Conservation (phyloP, 2,888 invertebrate species). For the Lasioglossum pauxillum region DNA sequence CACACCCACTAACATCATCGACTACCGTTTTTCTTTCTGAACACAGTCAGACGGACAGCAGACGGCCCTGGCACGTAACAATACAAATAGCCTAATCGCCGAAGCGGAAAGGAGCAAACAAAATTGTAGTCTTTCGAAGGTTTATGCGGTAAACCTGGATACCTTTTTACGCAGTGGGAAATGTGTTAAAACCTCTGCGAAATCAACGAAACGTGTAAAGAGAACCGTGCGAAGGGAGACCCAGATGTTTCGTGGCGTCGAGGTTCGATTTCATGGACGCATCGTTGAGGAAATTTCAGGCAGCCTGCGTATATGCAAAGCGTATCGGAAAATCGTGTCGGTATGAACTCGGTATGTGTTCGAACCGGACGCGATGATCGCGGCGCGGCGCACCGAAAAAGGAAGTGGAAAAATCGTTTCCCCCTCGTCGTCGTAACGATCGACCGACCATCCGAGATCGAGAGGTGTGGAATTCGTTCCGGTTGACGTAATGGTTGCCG, state of each 20-base stretch:
- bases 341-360: slow-evolving; percentile 29
- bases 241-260: no score
- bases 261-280: not conserved
- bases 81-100: not conserved
- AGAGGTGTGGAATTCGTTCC: slow-evolving; percentile 52
- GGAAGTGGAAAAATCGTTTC: slow-evolving; percentile 53
- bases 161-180: not conserved
- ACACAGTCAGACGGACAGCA: not conserved
- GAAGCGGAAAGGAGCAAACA: slow-evolving; percentile 14
- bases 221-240: not conserved
- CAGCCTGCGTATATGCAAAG: not conserved
- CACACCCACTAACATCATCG: not conserved
- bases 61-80: slow-evolving; percentile 10
- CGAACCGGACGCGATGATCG: slow-evolving; percentile 45
- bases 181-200: not conserved
- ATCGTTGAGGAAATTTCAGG: not conserved
- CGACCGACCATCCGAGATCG: slow-evolving; percentile 40
- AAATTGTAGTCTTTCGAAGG: slow-evolving; percentile 7
- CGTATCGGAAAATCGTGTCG: slow-evolving; percentile 13
- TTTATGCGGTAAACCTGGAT: not conserved
- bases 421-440: slow-evolving; percentile 43
- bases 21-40: not conserved
- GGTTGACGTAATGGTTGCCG: slow-evolving; percentile 61
- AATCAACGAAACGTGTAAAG: not conserved
- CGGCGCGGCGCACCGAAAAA: slow-evolving; percentile 34